Evolutionary conservation across 2,888 invertebrate species (phyloP), one percentile per base, ranked within the genome.

Genomic region (Chirona hameri): DNA sequence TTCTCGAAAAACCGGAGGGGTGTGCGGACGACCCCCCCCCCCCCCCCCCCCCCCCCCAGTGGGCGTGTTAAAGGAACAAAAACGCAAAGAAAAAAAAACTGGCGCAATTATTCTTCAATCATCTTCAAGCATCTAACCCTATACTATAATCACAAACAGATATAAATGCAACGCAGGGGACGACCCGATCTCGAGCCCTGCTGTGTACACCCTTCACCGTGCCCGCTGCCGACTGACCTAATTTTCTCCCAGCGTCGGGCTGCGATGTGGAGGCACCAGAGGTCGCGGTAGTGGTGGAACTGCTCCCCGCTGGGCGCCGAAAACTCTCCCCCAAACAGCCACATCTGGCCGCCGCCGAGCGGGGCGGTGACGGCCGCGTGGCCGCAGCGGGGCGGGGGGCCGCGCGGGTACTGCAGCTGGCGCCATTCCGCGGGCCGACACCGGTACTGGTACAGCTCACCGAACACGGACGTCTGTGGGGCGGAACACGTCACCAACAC

Each of bases 291-390:
- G 87, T 98, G 97, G 87, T 96, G 93, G 88, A 96, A 98, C 88
- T 97, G 97, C 29, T 94, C 92, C 87, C 97, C 96, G 0, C 94
- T 92, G 0, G 95, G 94, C 87, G 95, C 96, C 7, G 95, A 93
- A 89, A 93, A 97, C 89, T 98, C 97, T 1, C 98, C 98, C 14
- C 97, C 98, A 89, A 97, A 97, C 81, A 93, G 88, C 92, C 92
- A 93, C 81, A 93, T 87, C 86, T 94, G 89, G 90, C 94, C 94
- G 0, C 94, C 95, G 85, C 92, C 92, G 69, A 92, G 91, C 0
- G 93, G 91, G 29, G 94, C 91, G 0, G 92, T 90, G 5, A 94
- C 91, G 87, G 95, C 93, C 89, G 97, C 97, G 88, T 98, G 97
- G 0, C 95, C 93, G 87, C 95, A 95, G 84, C 97, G 90, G 0